Conservation (phyloP, 2,797 vertebrate genomes). For the Onychomys arenicola region DNA sequence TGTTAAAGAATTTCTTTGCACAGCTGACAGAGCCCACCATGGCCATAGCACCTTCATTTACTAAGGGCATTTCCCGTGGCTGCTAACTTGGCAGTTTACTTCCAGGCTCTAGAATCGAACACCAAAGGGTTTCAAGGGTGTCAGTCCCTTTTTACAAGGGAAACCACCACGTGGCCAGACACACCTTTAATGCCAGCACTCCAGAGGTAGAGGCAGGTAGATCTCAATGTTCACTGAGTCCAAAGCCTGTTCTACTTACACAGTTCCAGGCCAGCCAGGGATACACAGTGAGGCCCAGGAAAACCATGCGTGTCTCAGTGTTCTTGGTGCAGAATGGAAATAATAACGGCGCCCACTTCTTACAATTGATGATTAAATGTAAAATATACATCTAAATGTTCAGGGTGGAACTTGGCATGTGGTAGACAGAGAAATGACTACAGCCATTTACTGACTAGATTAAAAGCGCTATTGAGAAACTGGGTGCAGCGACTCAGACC, state of each 20-base stretch:
- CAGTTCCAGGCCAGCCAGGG: background rate
- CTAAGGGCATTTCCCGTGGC: background rate
- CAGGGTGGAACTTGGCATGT: background rate
- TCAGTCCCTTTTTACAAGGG: background rate
- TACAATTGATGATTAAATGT: background rate
- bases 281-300: background rate
- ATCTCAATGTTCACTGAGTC: background rate
- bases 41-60: background rate
- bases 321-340: background rate
- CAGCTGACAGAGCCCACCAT: background rate
- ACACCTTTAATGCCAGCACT: background rate
- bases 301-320: background rate
- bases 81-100: background rate
- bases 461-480: background rate
- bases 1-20: background rate
- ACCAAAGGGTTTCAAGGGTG: background rate
- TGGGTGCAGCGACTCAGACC: background rate
- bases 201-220: too few species aligned
- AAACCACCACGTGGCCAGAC: background rate
- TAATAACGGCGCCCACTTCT: background rate
- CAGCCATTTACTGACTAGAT: background rate
- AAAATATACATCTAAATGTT: background rate
- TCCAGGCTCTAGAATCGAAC: background rate
- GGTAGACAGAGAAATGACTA: background rate
- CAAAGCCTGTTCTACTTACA: background rate